Evolutionary conservation across 1,140 invertebrate genomes (phyloP).

Genomic region (Bilobella aurantiaca): DNA sequence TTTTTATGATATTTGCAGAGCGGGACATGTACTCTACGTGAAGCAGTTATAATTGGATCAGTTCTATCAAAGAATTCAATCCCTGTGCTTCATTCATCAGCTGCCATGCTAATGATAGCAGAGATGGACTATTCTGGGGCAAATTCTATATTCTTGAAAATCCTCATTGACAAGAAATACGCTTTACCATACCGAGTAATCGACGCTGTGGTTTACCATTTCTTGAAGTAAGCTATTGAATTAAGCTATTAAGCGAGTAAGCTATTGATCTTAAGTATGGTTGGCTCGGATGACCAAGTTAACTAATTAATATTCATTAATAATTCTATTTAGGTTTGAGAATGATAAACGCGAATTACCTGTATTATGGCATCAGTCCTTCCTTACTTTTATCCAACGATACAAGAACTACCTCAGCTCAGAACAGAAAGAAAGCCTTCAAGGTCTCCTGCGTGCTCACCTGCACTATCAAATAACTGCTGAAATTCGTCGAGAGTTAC

Average conservation of each 20-base stretch:
- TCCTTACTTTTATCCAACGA: slow-evolving; percentile 86
- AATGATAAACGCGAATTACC: slow-evolving; percentile 71
- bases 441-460: slow-evolving; percentile 66
- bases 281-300: neutral
- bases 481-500: slow-evolving; percentile 74
- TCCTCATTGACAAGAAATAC: slow-evolving; percentile 96
- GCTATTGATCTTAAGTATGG: too few relatives aligned
- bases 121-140: slow-evolving; percentile 98
- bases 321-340: slow-evolving; percentile 58
- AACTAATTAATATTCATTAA: slow-evolving; percentile 3
- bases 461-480: slow-evolving; percentile 68
- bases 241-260: neutral
- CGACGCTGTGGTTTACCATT: slow-evolving; percentile 92
- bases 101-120: slow-evolving; percentile 87
- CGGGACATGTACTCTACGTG: slow-evolving; percentile 84
- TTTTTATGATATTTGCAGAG: slow-evolving; percentile 46
- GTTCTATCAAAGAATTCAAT: slow-evolving; percentile 84
- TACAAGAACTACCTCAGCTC: slow-evolving; percentile 90
- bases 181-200: slow-evolving; percentile 90
- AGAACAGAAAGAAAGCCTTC: slow-evolving; percentile 78
- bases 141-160: slow-evolving; percentile 87
- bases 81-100: slow-evolving; percentile 90
- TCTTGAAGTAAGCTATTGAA: slow-evolving; percentile 55
- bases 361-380: slow-evolving; percentile 91
- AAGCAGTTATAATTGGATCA: slow-evolving; percentile 90